Evolutionary conservation across 1,140 invertebrate species (phyloP).

Genomic region (Wiebesia pumilae): DNA sequence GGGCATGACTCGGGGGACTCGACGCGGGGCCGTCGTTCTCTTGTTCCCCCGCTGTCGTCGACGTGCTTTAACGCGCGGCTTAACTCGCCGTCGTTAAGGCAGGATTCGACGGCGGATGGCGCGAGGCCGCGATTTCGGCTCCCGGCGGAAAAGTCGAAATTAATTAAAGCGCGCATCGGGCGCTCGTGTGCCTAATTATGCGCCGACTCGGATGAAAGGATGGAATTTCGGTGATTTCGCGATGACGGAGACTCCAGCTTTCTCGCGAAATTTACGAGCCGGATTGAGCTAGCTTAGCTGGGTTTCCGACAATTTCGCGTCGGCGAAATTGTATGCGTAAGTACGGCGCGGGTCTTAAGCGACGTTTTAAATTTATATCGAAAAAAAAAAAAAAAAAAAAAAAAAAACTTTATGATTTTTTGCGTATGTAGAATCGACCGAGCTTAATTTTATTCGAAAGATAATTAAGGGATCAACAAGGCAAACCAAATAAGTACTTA

Average conservation of each 20-base stretch:
- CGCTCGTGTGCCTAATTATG: constrained; percentile 10
- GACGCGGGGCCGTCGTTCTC: background rate
- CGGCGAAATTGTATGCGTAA: background rate
- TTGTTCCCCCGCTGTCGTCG: background rate
- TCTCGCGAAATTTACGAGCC: constrained; percentile 5
- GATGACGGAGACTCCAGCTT: background rate
- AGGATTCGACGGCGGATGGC: background rate
- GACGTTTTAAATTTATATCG: constrained; percentile 12
- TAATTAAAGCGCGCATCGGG: constrained; percentile 1
- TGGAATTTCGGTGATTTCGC: constrained; percentile 13
- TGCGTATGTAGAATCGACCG: background rate
- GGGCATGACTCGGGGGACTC: too few species aligned
- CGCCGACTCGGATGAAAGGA: background rate
- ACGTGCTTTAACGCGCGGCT: background rate
- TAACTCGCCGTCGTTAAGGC: background rate
- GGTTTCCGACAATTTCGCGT: background rate
- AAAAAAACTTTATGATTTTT: background rate
- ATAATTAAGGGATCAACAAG: constrained; percentile 25
- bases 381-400: background rate
- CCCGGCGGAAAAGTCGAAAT: constrained; percentile 15
- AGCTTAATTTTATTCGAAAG: background rate
- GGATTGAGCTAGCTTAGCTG: background rate
- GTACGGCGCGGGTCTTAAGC: background rate
- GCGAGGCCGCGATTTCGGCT: background rate
- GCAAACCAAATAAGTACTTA: constrained; percentile 11